Percentiles rank a stretch among this genome's conserved stretches.
Evolutionary conservation across 2,888 invertebrate species (phyloP).

Genomic region (Hoplodrina blanda): DNA sequence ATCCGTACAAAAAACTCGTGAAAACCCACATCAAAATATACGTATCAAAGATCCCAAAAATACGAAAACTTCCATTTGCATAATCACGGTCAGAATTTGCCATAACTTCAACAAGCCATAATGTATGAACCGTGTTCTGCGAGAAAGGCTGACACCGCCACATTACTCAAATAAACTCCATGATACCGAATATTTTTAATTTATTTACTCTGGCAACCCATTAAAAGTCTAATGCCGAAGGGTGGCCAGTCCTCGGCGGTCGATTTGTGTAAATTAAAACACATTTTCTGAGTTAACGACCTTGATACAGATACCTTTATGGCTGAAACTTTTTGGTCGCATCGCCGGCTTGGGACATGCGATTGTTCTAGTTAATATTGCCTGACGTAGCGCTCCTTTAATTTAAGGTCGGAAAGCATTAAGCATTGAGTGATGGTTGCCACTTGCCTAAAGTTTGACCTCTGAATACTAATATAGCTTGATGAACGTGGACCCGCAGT

Average conservation of each 20-base stretch:
- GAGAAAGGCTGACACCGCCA: slow-evolving; percentile 33
- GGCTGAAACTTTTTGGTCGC: slow-evolving; percentile 67
- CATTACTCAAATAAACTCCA: slow-evolving; percentile 52
- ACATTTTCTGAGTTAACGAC: slow-evolving; percentile 57
- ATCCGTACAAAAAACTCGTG: not conserved
- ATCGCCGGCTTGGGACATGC: slow-evolving; percentile 64
- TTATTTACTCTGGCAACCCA: slow-evolving; percentile 56
- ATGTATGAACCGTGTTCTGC: slow-evolving; percentile 53
- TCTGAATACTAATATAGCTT: slow-evolving; percentile 60
- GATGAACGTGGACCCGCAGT: slow-evolving; percentile 51
- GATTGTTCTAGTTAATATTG: slow-evolving; percentile 68
- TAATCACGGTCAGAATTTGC: slow-evolving; percentile 54
- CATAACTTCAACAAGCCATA: slow-evolving; percentile 50
- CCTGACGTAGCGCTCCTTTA: slow-evolving; percentile 50
- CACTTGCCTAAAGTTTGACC: slow-evolving; percentile 50
- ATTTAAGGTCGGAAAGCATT: slow-evolving; percentile 60
- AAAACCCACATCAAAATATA: slow-evolving; percentile 9
- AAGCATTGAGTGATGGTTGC: slow-evolving; percentile 64
- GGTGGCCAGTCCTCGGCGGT: slow-evolving; percentile 53
- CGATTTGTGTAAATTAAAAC: slow-evolving; percentile 66
- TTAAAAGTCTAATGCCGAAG: slow-evolving; percentile 51
- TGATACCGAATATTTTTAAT: slow-evolving; percentile 55
- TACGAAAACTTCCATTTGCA: slow-evolving; percentile 42
- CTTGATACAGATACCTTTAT: slow-evolving; percentile 46
- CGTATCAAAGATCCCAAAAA: slow-evolving; percentile 27